Conservation (phyloP, 2,113 vertebrate genomes). For the Polyodon spathula region DNA sequence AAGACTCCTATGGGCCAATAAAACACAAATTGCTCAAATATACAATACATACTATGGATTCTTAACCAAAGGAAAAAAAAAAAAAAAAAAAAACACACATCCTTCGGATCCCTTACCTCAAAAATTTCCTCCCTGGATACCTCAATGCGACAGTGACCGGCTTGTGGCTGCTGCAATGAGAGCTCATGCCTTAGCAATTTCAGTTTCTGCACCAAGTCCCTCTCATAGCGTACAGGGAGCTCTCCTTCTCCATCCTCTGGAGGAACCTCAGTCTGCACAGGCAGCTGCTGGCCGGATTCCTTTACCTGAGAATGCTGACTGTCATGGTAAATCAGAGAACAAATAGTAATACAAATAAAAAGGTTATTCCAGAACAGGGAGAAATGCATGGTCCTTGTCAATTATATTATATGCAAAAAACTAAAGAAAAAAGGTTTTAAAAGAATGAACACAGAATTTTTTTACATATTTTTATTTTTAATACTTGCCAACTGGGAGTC, state of each 20-base stretch:
- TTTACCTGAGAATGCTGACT: conserved; percentile 93
- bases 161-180: conserved; percentile 91
- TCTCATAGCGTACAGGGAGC: conserved; percentile 79
- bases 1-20: conserved; percentile 87
- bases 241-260: conserved; percentile 76
- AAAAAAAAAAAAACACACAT: no score
- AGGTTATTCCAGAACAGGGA: conserved; percentile 15
- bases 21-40: no score
- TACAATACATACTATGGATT: no score
- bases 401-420: no score
- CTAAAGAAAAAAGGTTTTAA: no score
- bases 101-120: conserved; percentile 79
- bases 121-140: conserved; percentile 95
- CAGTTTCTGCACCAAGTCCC: conserved; percentile 88
- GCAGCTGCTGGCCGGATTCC: conserved; percentile 80
- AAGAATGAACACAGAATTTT: no score
- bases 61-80: no score
- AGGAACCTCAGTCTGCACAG: conserved; percentile 76
- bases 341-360: no score
- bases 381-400: no score
- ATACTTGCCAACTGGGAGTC: no score
- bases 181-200: conserved; percentile 90
- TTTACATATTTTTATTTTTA: no score
- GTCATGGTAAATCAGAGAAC: conserved; percentile 13
- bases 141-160: conserved; percentile 92